Conservation (phyloP, 2,113 vertebrate genomes). For the Etheostoma cragini region DNA sequence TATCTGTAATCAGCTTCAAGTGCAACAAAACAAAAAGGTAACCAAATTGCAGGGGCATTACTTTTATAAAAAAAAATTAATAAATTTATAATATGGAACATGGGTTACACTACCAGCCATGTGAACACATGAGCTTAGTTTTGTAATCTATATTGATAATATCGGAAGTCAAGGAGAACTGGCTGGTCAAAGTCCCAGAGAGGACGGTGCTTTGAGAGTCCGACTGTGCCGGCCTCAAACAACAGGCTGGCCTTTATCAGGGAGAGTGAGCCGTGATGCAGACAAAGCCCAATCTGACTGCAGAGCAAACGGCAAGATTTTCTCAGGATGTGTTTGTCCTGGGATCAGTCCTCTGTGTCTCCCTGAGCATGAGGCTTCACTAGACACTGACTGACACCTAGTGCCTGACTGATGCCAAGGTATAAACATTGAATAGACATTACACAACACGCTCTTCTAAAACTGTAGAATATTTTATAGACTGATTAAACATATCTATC, state of each 20-base stretch:
- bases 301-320: slow-evolving; percentile 40
- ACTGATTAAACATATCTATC: not conserved
- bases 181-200: slow-evolving; percentile 11
- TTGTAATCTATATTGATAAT: slow-evolving; percentile 20
- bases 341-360: slow-evolving; percentile 19
- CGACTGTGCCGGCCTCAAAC: slow-evolving; percentile 9
- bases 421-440: not conserved
- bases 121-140: slow-evolving; percentile 19
- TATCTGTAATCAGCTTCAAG: not conserved
- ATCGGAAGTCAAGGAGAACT: slow-evolving; percentile 26
- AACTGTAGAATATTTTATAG: not conserved
- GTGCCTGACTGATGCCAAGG: slow-evolving; percentile 55
- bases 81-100: too few relatives aligned
- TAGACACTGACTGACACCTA: slow-evolving; percentile 67
- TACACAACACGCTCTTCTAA: not conserved
- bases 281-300: slow-evolving; percentile 23
- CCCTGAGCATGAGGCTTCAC: slow-evolving; percentile 10
- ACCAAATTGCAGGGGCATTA: slow-evolving; percentile 10
- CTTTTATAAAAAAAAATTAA: not conserved
- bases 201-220: slow-evolving; percentile 16
- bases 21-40: not conserved
- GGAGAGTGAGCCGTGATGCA: not conserved
- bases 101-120: not conserved
- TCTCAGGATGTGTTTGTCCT: slow-evolving; percentile 36
- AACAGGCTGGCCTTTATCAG: slow-evolving; percentile 35